phyloP scores from a whole-genome alignment of 2,797 vertebrate genomes.

The Coreius guichenoti region DNA sequence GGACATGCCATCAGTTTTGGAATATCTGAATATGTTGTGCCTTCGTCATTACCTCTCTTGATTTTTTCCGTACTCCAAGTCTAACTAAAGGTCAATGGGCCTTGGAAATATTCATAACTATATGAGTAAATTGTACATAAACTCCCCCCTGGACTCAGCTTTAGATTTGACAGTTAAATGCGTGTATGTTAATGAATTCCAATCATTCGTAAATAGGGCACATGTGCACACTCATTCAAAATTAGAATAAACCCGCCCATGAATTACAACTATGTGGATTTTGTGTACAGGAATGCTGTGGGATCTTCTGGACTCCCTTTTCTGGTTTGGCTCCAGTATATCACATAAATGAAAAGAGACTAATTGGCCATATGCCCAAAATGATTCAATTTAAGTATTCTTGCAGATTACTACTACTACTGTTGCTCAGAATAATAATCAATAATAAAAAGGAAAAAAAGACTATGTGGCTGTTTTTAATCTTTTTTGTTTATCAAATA shows the following conservation, averaged over 20 bases:
- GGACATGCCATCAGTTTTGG: not conserved
- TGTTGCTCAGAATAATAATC: not conserved
- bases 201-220: not conserved
- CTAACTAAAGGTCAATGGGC: not conserved
- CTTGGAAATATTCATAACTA: not conserved
- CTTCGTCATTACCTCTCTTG: not conserved
- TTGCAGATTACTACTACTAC: not conserved
- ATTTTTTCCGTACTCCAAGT: not conserved
- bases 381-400: not conserved
- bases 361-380: conserved; percentile 8
- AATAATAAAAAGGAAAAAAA: not conserved
- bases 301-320: not conserved
- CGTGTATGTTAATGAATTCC: not conserved
- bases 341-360: conserved; percentile 7
- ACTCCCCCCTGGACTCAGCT: not conserved
- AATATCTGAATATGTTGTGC: conserved; percentile 15
- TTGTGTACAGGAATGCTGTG: not conserved
- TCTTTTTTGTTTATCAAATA: not conserved
- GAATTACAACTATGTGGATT: not conserved
- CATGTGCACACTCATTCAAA: not conserved
- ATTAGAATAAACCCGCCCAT: not conserved
- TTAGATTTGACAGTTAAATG: not conserved
- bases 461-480: not conserved
- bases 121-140: not conserved
- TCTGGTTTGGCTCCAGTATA: not conserved